Evolutionary conservation across 1,140 invertebrate genomes (phyloP).

Genomic region (Druon quercuslanigerum): DNA sequence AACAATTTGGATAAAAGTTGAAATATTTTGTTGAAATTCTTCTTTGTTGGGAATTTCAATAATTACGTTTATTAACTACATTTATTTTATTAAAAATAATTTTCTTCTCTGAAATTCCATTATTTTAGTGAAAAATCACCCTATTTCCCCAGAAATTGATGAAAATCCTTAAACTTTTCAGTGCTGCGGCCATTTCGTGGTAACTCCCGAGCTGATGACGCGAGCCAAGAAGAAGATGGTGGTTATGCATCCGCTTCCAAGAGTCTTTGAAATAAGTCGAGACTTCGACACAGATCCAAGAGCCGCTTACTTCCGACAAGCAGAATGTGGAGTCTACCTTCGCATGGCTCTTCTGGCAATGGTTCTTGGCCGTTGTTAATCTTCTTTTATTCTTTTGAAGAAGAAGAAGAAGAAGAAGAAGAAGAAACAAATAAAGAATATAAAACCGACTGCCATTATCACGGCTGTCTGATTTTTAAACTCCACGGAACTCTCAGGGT

Average conservation of each 20-base stretch:
- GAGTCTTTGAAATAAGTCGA: slow-evolving; percentile 94
- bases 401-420: too few species aligned
- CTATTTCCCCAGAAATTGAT: too few species aligned
- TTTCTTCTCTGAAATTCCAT: too few species aligned
- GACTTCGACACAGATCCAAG: slow-evolving; percentile 97
- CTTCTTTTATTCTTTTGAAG: neutral
- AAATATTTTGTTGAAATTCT: too few species aligned
- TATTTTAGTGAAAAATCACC: too few species aligned
- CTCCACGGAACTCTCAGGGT: too few species aligned
- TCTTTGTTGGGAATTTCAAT: too few species aligned
- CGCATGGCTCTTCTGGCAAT: slow-evolving; percentile 97
- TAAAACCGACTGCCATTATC: slow-evolving; percentile 17
- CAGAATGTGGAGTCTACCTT: slow-evolving; percentile 98
- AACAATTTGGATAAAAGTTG: too few species aligned
- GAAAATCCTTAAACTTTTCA: slow-evolving; percentile 64
- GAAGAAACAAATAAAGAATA: neutral
- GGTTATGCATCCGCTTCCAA: slow-evolving; percentile 97
- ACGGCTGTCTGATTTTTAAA: too few species aligned
- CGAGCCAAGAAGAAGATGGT: slow-evolving; percentile 94
- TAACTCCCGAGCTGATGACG: slow-evolving; percentile 97
- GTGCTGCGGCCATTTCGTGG: slow-evolving; percentile 89
- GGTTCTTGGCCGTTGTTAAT: slow-evolving; percentile 82
- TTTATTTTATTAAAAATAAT: too few species aligned
- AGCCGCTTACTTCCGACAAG: slow-evolving; percentile 98
- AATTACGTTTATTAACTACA: too few species aligned